Evolutionary conservation across 2,888 invertebrate genomes (phyloP).

Genomic region (Lasioglossum villosulum): DNA sequence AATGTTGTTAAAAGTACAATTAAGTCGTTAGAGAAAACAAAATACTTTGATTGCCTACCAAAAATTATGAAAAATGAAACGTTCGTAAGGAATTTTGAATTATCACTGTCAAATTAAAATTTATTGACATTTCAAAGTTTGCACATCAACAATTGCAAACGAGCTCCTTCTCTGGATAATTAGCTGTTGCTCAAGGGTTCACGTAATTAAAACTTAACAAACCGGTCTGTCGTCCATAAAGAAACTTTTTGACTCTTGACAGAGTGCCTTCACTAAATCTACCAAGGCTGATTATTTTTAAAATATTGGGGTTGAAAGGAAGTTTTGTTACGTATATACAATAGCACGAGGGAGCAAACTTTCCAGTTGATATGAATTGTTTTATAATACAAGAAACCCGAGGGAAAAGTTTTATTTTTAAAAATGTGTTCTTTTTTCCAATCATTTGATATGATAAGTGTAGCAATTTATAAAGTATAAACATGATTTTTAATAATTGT

Average conservation of each 20-base stretch:
- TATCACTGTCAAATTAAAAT: not conserved
- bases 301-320: not conserved
- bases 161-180: too few relatives aligned
- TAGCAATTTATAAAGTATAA: not conserved
- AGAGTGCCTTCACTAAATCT: not conserved
- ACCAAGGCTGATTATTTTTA: not conserved
- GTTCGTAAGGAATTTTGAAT: not conserved
- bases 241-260: not conserved
- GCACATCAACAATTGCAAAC: too few relatives aligned
- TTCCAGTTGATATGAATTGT: not conserved
- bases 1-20: too few relatives aligned
- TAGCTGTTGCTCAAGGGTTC: too few relatives aligned
- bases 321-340: not conserved
- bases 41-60: too few relatives aligned
- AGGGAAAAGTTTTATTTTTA: not conserved
- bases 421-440: not conserved
- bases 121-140: not conserved
- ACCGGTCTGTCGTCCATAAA: not conserved
- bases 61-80: not conserved
- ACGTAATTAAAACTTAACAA: not conserved
- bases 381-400: not conserved
- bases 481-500: not conserved
- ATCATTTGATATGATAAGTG: not conserved
- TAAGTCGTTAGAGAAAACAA: too few relatives aligned
- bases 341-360: not conserved